Evolutionary conservation across 2,113 vertebrate species (phyloP).

Genomic region (Dasyurus viverrinus): DNA sequence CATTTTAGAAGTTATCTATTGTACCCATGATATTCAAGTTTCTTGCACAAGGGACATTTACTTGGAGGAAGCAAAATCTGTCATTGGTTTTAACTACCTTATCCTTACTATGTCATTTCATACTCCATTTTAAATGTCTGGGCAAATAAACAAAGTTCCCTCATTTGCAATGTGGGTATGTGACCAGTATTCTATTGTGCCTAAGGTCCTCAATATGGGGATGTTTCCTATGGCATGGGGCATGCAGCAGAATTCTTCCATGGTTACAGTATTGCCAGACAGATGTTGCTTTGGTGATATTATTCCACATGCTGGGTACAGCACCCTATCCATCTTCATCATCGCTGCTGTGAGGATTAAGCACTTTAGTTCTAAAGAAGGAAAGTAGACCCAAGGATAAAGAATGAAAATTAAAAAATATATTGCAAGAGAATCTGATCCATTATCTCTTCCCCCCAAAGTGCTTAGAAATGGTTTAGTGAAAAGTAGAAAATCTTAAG

Average conservation of each 20-base stretch:
- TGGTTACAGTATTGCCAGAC: conserved; percentile 60
- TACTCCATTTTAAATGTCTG: conserved; percentile 15
- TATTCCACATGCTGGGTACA: conserved; percentile 50
- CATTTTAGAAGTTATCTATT: background rate
- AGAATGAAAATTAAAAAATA: conserved; percentile 8
- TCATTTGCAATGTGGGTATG: conserved; percentile 9
- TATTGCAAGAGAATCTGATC: background rate
- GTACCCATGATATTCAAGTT: background rate
- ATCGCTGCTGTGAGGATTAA: conserved; percentile 24
- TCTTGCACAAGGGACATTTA: conserved; percentile 3
- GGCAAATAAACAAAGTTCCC: conserved; percentile 36
- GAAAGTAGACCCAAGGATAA: background rate
- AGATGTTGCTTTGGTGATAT: conserved; percentile 75
- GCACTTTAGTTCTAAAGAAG: background rate
- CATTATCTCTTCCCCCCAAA: background rate
- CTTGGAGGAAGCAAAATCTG: background rate
- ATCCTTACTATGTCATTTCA: background rate
- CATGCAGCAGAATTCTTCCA: conserved; percentile 69
- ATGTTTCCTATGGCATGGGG: conserved; percentile 52
- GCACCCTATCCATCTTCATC: conserved; percentile 37
- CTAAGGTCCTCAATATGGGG: conserved; percentile 61
- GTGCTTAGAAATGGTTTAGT: background rate
- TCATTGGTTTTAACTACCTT: background rate
- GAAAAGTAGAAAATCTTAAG: background rate
- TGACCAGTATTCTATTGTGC: conserved; percentile 44